Evolutionary conservation across 2,797 vertebrate genomes (phyloP), one percentile per base, ranked within the genome.

Genomic region (Natrix natrix): DNA sequence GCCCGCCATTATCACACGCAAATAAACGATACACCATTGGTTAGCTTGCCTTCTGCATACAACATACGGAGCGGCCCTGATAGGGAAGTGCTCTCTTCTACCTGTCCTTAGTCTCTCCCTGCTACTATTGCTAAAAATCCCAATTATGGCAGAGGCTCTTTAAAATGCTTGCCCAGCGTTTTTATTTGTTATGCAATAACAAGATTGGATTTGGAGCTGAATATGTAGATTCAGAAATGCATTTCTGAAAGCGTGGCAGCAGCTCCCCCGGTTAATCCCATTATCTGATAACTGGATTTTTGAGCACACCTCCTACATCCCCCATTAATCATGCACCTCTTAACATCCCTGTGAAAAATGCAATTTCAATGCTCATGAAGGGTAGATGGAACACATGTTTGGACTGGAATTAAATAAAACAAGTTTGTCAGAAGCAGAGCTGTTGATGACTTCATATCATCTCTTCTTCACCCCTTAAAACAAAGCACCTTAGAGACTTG

Each of bases 211-310:
- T 2, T 95, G 88, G 92, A 1, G 11, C 95, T 95, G 93, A 94
- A 91, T 96, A 97, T 95, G 96, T 94, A 97, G 96, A 97, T 97
- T 96, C 92, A 93, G 89, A 95, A 96, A 94, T 93, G 94, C 96
- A 94, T 94, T 97, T 96, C 95, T 95, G 91, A 94, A 96, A 97
- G 97, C 95, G 17, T 8, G 2, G 69, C 0, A 1, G 96, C 96
- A 5, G 91, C 0, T 4, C 95, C 95, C 0, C 0, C 0, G 74
- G 57, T 93, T 96, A 98, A 98, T 98, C 97, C 96, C 96, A 95
- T 98, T 97, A 97, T 96, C 96, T 97, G 97, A 97, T 97, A 97
- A 97, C 96, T 0, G 96, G 97, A 98, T 98, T 97, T 97, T 95
- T 92, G 95, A 96, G 93, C 94, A 90, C 92, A 95, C 95, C 96